Evolutionary conservation across 2,797 vertebrate genomes (phyloP).

Genomic region (Chaetophractus vellerosus): DNA sequence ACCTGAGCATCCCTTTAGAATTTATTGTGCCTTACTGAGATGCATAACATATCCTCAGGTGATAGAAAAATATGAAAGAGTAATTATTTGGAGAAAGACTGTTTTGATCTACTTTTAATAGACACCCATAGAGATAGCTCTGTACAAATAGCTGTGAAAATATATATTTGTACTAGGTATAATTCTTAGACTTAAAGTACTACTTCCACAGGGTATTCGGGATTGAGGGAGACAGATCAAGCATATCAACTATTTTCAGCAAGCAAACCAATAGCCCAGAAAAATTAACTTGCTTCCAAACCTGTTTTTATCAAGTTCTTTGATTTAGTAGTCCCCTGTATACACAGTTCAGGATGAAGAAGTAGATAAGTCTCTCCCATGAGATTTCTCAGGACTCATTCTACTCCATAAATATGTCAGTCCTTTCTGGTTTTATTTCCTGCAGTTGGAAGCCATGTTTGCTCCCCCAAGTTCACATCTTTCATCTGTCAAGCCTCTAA

Average conservation of each 20-base stretch:
- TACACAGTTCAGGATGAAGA: background rate
- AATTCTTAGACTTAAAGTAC: constrained; percentile 24
- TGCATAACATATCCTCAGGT: background rate
- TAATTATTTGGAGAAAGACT: constrained; percentile 14
- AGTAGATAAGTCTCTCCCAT: background rate
- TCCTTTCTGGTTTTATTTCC: constrained; percentile 36
- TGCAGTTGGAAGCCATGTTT: background rate
- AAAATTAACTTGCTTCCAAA: constrained; percentile 44
- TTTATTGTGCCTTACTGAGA: constrained; percentile 50
- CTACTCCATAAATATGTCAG: background rate
- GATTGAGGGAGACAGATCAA: constrained; percentile 17
- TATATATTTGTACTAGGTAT: background rate
- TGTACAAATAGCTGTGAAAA: constrained; percentile 22
- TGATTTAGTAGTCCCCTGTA: constrained; percentile 6
- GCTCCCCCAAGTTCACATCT: background rate
- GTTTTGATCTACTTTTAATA: background rate
- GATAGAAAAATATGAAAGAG: background rate
- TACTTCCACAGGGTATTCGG: background rate
- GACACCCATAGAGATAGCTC: background rate
- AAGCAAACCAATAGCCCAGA: background rate
- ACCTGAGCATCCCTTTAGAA: constrained; percentile 12
- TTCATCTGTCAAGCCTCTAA: constrained; percentile 29
- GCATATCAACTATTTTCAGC: background rate
- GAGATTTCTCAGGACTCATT: background rate
- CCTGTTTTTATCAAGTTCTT: constrained; percentile 3